phyloP scores from a whole-genome alignment of 2,113 vertebrate species.

The Cervus canadensis region DNA sequence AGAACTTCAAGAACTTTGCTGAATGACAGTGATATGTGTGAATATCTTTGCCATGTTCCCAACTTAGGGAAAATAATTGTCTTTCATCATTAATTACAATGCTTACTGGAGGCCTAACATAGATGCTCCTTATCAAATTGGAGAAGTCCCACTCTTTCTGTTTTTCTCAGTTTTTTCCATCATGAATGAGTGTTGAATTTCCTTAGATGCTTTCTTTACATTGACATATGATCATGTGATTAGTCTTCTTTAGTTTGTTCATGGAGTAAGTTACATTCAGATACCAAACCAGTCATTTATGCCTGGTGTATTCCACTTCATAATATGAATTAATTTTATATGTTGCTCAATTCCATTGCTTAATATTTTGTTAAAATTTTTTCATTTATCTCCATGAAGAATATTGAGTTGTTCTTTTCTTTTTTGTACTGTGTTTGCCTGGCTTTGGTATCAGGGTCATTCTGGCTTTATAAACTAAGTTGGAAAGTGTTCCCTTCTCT shows the following conservation, averaged over 20 bases:
- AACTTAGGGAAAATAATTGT: neutral
- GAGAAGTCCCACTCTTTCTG: neutral
- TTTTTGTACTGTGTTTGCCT: neutral
- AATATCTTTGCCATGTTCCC: neutral
- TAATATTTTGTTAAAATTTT: neutral
- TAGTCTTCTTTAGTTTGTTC: neutral
- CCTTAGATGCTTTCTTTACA: neutral
- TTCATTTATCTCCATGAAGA: neutral
- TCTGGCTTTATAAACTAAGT: neutral
- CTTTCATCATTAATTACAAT: neutral
- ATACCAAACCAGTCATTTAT: neutral
- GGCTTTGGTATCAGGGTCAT: neutral
- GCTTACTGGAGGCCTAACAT: neutral
- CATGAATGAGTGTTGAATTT: neutral
- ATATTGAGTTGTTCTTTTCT: neutral
- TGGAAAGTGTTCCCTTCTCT: neutral
- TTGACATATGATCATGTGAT: neutral
- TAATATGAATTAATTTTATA: neutral
- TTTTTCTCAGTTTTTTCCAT: neutral
- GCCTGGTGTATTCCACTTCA: neutral
- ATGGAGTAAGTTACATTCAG: neutral
- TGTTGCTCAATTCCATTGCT: neutral
- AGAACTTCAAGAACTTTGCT: neutral
- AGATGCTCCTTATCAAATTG: neutral
- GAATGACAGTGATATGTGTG: neutral